Base-by-base conservation (phyloP, 1,140 invertebrate genomes). In the Drosophila repleta region DNA sequence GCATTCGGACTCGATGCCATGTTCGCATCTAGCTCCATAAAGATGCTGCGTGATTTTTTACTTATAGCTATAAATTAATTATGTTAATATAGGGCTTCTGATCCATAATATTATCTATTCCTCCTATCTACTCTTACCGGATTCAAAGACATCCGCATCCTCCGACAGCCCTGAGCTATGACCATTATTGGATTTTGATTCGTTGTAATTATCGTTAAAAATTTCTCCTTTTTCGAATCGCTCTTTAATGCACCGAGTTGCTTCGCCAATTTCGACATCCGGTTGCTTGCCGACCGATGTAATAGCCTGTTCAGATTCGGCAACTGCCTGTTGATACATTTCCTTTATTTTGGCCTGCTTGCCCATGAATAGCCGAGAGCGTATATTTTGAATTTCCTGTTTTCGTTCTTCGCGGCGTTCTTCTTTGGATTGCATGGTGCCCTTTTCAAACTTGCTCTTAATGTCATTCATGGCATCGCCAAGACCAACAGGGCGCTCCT, bases 321-420 rank as follows among this genome's bases (percentile, higher is more conserved):
- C 94, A 0, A 97, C 96, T 4, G 96, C 97, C 84, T 97, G 96
- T 89, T 98, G 96, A 91, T 98, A 98, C 93, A 97, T 95, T 90
- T 98, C 96, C 84, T 97, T 97, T 92, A 98, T 96, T 81, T 96
- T 96, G 0, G 96, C 96, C 93, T 97, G 96, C 91, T 97, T 97
- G 8, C 96, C 96, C 94, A 96, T 94, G 90, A 97, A 97, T 7
- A 97, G 92, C 58, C 95, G 93, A 79, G 96, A 97, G 41, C 97
- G 93, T 79, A 98, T 96, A 64, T 94, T 95, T 87, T 96, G 95
- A 69, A 97, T 95, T 92, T 98, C 97, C 83, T 97, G 96, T 91
- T 97, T 97, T n/a, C 96, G 93, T 74, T 97, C 96, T 80, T 96
- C 95, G 6, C 95, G 94, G 29, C 95, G 92, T 72, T 96, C 95